Percentiles rank a stretch among this genome's conserved stretches.
Evolutionary conservation across 2,797 vertebrate species (phyloP).

Genomic region (Rhinophrynus dorsalis): DNA sequence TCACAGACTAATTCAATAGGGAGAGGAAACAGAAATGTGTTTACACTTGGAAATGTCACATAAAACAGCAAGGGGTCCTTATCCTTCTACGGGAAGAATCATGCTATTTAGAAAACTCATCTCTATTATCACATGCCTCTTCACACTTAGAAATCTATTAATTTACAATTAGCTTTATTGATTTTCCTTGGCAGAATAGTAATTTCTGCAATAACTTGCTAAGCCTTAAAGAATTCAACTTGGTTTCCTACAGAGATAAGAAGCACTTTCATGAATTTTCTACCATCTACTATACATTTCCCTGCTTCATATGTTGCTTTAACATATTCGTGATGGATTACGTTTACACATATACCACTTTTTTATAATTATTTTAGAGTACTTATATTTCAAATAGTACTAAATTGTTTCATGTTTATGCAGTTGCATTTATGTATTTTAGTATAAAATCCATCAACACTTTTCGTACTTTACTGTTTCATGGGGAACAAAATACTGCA

Average conservation of each 20-base stretch:
- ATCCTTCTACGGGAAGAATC: slow-evolving; percentile 56
- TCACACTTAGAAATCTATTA: slow-evolving; percentile 69
- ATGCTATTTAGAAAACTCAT: slow-evolving; percentile 61
- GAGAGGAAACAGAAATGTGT: slow-evolving; percentile 71
- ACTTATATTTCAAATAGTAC: too few species aligned
- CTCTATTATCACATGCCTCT: slow-evolving; percentile 62
- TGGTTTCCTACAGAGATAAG: slow-evolving; percentile 62
- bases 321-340: slow-evolving; percentile 50
- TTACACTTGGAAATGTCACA: slow-evolving; percentile 75
- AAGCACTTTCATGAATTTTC: slow-evolving; percentile 34
- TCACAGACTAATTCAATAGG: slow-evolving; percentile 65
- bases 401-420: too few species aligned
- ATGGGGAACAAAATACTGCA: too few species aligned
- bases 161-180: slow-evolving; percentile 72
- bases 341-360: too few species aligned
- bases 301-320: slow-evolving; percentile 71
- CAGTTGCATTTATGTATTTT: too few species aligned
- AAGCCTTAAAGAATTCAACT: slow-evolving; percentile 66
- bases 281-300: slow-evolving; percentile 59
- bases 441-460: too few species aligned
- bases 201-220: slow-evolving; percentile 69
- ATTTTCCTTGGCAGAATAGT: slow-evolving; percentile 63
- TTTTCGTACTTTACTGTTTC: too few species aligned
- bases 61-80: slow-evolving; percentile 68
- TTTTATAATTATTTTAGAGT: too few species aligned